Evolutionary conservation across 2,888 invertebrate species (phyloP).

Genomic region (Cylloceria caligata): DNA sequence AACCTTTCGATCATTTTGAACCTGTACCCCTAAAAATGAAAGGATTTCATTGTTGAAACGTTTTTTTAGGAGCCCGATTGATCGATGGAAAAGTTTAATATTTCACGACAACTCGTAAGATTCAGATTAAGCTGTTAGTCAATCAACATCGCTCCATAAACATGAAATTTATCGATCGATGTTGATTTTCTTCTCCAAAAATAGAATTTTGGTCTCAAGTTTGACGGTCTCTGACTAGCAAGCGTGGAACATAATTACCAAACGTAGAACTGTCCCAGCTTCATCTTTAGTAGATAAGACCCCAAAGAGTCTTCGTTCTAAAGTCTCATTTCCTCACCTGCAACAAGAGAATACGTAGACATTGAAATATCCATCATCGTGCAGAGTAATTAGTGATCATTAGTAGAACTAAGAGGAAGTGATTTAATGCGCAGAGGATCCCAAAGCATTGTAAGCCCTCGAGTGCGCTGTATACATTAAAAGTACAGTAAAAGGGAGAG

Average conservation of each 20-base stretch:
- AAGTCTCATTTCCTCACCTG: slow-evolving; percentile 3
- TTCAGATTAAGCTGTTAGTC: too few relatives aligned
- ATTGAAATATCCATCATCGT: slow-evolving; percentile 7
- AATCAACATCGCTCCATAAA: too few relatives aligned
- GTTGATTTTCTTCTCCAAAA: too few relatives aligned
- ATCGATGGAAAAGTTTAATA: too few relatives aligned
- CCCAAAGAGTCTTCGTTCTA: neutral
- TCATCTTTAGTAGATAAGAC: neutral
- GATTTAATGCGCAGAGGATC: slow-evolving; percentile 30
- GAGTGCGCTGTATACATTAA: neutral
- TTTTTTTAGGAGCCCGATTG: too few relatives aligned
- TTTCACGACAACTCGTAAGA: too few relatives aligned
- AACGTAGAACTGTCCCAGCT: neutral
- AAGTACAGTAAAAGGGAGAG: neutral
- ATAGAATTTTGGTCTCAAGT: neutral
- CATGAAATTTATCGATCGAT: too few relatives aligned
- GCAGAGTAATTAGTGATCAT: slow-evolving; percentile 26
- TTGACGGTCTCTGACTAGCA: neutral
- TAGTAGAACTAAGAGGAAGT: slow-evolving; percentile 15
- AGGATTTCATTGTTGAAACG: too few relatives aligned
- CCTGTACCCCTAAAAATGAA: too few relatives aligned
- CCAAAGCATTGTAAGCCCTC: neutral
- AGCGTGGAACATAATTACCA: neutral
- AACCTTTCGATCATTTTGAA: too few relatives aligned
- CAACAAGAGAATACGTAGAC: slow-evolving; percentile 11